These are phyloP conservation scores for Ormyrus nitidulus DNA, from an alignment of 2,888 invertebrate species.

Conservation along the genomic window DNA sequence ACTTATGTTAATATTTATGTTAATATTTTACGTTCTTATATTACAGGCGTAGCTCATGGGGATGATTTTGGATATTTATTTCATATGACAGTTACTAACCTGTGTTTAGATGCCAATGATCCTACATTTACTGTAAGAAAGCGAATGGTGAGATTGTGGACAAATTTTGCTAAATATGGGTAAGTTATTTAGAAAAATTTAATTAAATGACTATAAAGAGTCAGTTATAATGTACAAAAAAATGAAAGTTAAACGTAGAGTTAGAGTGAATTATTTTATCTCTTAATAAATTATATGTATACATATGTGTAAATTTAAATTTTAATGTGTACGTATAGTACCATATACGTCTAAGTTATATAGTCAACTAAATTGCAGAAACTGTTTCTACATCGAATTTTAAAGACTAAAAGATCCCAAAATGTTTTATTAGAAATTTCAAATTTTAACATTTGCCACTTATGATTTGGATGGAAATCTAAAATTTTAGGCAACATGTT, in stretches of 20 bases:
- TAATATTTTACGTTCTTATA: not conserved
- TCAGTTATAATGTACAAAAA: no score
- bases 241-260: no score
- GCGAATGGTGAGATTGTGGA: constrained; percentile 78
- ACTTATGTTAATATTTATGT: not conserved
- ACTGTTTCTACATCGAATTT: no score
- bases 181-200: constrained; percentile 63
- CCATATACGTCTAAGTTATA: no score
- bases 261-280: no score
- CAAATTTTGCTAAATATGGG: constrained; percentile 78
- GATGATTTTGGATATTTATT: constrained; percentile 80
- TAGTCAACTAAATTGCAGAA: no score
- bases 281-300: not conserved
- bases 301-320: not conserved
- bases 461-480: no score
- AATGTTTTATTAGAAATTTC: no score
- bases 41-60: constrained; percentile 78
- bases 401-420: no score
- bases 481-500: no score
- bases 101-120: constrained; percentile 8
- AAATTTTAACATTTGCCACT: no score
- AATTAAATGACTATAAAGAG: no score
- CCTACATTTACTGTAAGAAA: constrained; percentile 70
- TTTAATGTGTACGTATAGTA: not conserved
- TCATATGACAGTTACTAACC: constrained; percentile 65